Conservation (phyloP, 2,888 invertebrate species). For the Eupithecia subfuscata region DNA sequence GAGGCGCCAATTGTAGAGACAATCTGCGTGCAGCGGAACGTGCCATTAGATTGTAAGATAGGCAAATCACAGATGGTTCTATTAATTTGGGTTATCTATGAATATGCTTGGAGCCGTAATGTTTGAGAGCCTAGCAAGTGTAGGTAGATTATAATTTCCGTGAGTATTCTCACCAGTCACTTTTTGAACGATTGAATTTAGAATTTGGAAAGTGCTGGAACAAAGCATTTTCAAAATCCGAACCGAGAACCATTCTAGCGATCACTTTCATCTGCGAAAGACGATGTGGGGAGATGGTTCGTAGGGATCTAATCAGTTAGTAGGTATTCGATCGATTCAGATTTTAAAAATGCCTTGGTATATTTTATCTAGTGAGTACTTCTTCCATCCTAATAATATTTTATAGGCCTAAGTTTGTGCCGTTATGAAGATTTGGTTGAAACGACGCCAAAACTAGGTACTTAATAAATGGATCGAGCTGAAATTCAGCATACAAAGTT, state of each 20-base stretch:
- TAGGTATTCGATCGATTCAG: too few relatives aligned
- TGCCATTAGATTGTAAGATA: constrained; percentile 46
- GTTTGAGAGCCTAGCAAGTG: background rate
- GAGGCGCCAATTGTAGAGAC: constrained; percentile 56
- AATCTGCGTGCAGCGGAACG: constrained; percentile 57
- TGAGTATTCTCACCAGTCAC: background rate
- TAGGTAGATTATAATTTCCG: background rate
- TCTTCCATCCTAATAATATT: too few relatives aligned
- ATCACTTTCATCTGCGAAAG: background rate
- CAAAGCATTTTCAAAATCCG: background rate
- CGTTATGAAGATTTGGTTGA: too few relatives aligned
- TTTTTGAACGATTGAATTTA: background rate
- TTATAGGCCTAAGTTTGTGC: too few relatives aligned
- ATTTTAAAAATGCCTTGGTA: too few relatives aligned
- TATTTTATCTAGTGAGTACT: too few relatives aligned
- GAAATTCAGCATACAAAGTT: too few relatives aligned
- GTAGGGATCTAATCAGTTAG: too few relatives aligned
- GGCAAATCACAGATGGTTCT: constrained; percentile 30
- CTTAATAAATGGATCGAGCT: too few relatives aligned
- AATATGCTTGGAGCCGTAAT: background rate
- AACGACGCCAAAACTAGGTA: too few relatives aligned
- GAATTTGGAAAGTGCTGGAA: background rate
- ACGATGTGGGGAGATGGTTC: too few relatives aligned
- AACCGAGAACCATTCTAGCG: background rate
- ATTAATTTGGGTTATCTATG: constrained; percentile 10